Conservation (phyloP, 2,113 vertebrate genomes). For the Athene cunicularia region DNA sequence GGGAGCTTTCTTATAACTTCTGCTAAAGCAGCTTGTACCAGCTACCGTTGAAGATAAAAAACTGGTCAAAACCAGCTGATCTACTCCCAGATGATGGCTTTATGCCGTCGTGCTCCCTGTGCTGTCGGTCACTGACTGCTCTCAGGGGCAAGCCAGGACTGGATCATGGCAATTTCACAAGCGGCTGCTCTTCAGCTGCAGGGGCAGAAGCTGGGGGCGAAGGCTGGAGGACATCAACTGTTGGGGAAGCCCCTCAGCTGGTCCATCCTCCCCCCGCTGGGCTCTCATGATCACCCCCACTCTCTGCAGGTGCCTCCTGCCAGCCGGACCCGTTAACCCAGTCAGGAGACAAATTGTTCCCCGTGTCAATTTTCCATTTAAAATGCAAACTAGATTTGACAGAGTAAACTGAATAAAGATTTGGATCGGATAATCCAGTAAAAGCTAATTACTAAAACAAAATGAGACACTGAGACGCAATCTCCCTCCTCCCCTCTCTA, state of each 20-base stretch:
- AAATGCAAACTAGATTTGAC: slow-evolving; percentile 86
- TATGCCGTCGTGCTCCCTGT: rapidly evolving
- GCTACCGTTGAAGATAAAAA: rapidly evolving
- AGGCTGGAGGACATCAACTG: not conserved
- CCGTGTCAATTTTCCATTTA: slow-evolving; percentile 85
- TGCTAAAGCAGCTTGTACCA: not conserved
- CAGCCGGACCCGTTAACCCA: slow-evolving; percentile 66
- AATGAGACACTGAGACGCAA: slow-evolving; percentile 74
- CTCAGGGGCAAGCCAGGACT: not conserved
- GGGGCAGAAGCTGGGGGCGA: not conserved
- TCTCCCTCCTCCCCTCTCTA: slow-evolving; percentile 59
- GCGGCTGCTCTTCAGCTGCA: not conserved
- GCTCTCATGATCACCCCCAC: not conserved
- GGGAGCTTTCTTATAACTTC: not conserved
- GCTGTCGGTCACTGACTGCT: rapidly evolving
- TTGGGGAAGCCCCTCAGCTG: rapidly evolving
- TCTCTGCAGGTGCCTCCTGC: not conserved
- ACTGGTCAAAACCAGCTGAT: not conserved
- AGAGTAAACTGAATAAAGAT: slow-evolving; percentile 82
- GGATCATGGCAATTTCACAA: not conserved
- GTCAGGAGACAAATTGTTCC: slow-evolving; percentile 79
- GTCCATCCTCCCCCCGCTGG: not conserved
- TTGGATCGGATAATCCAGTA: slow-evolving; percentile 84
- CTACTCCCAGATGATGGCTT: not conserved
- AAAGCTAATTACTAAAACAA: slow-evolving; percentile 83